Conservation (phyloP, 2,888 invertebrate species). For the Trachelus stipa region DNA sequence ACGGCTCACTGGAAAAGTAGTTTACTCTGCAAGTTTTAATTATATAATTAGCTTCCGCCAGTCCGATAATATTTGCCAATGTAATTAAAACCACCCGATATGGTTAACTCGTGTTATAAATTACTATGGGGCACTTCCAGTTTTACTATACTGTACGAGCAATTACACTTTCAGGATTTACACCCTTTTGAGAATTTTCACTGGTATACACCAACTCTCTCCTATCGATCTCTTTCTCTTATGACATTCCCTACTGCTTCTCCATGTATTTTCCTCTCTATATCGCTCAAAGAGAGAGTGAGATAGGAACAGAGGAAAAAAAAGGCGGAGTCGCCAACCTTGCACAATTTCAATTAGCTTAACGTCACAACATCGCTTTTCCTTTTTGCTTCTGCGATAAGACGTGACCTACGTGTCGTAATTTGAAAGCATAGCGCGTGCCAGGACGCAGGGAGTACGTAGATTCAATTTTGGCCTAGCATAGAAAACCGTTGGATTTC, state of each 20-base stretch:
- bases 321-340: neutral
- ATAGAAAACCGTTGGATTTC: neutral
- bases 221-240: no score
- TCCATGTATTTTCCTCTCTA: neutral
- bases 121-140: neutral
- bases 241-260: neutral
- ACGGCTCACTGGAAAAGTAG: constrained; percentile 35
- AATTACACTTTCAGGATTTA: no score
- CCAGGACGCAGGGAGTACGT: neutral
- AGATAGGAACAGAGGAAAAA: neutral
- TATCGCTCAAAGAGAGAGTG: neutral
- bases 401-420: neutral
- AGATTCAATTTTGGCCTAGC: neutral
- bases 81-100: constrained; percentile 44
- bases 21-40: constrained; percentile 57
- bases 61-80: constrained; percentile 57
- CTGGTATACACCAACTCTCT: neutral
- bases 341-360: constrained; percentile 17
- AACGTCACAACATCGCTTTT: constrained; percentile 3
- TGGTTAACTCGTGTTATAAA: neutral
- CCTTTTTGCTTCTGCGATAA: no score
- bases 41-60: constrained; percentile 56
- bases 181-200: neutral
- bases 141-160: neutral
- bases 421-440: neutral